Percentiles rank a stretch among this genome's conserved stretches.
Evolutionary conservation across 2,797 vertebrate genomes (phyloP).

Genomic region (Podarcis siculus): DNA sequence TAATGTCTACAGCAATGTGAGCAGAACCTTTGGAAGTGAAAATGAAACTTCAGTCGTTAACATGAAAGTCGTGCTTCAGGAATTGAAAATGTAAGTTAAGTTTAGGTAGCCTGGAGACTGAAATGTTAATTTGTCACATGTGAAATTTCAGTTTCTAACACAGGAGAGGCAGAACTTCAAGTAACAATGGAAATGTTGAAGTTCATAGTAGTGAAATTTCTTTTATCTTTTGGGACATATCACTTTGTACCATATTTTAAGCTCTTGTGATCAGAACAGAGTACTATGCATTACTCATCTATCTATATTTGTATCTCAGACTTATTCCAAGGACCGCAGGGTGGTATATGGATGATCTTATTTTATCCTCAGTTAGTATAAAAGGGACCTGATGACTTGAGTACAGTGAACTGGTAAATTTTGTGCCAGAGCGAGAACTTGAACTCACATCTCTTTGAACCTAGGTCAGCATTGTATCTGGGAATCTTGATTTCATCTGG

Average conservation of each 20-base stretch:
- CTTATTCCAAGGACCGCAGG: background rate
- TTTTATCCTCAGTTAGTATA: background rate
- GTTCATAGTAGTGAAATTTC: conserved; percentile 36
- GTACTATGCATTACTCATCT: background rate
- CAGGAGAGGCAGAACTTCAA: background rate
- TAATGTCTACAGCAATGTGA: conserved; percentile 40
- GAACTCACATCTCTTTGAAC: background rate
- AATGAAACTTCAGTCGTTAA: conserved; percentile 42
- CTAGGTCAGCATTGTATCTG: background rate
- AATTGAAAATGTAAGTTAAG: conserved; percentile 51
- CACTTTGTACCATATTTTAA: background rate
- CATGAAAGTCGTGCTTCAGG: conserved; percentile 41
- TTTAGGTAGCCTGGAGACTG: conserved; percentile 37
- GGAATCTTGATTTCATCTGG: background rate
- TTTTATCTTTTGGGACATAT: conserved; percentile 10
- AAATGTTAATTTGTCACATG: conserved; percentile 30
- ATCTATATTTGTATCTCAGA: background rate
- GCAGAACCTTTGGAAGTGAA: conserved; percentile 48
- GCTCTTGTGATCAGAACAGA: background rate
- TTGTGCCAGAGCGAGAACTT: background rate
- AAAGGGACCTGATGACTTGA: background rate
- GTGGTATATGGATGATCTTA: background rate
- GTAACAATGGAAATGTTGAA: conserved; percentile 28
- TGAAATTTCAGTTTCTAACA: conserved; percentile 33
- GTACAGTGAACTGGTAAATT: background rate